These are phyloP conservation scores for Coturnix japonica DNA, from an alignment of 2,113 vertebrate species.

Conservation along the genomic window DNA sequence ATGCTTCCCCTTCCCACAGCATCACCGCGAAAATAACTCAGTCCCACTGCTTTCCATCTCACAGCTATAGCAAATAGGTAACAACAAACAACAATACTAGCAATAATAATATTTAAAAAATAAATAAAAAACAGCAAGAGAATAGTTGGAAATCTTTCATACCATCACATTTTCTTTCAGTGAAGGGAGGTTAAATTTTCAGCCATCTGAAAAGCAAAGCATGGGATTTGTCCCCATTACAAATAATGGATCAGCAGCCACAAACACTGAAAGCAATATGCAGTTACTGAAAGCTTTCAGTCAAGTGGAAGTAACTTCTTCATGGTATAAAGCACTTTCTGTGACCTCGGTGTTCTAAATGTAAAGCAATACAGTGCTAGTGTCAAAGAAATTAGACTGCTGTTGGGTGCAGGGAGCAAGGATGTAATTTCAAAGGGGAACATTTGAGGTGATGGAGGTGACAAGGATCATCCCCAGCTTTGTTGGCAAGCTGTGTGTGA, in stretches of 20 bases:
- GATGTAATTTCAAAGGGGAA: background rate
- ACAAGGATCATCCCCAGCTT: background rate
- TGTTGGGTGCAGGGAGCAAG: background rate
- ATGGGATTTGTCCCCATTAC: background rate
- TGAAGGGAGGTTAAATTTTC: background rate
- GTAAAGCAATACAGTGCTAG: conserved; percentile 23
- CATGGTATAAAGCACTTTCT: conserved; percentile 51
- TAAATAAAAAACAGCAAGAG: background rate
- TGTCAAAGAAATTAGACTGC: conserved; percentile 18
- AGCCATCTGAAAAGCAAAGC: conserved; percentile 4
- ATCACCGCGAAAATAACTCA: background rate
- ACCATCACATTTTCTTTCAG: background rate
- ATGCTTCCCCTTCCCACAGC: background rate
- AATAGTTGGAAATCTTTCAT: background rate
- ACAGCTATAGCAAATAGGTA: background rate
- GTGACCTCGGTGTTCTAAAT: conserved; percentile 42
- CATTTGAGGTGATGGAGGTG: background rate
- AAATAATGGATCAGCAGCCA: background rate
- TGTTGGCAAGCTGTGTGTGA: background rate
- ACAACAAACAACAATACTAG: background rate
- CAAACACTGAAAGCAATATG: conserved; percentile 23
- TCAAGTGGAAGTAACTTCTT: conserved; percentile 57
- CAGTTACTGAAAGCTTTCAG: conserved; percentile 32
- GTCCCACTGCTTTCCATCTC: background rate
- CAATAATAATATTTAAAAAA: background rate